Evolutionary conservation across 2,888 invertebrate species (phyloP).

Genomic region (Limenitis camilla): DNA sequence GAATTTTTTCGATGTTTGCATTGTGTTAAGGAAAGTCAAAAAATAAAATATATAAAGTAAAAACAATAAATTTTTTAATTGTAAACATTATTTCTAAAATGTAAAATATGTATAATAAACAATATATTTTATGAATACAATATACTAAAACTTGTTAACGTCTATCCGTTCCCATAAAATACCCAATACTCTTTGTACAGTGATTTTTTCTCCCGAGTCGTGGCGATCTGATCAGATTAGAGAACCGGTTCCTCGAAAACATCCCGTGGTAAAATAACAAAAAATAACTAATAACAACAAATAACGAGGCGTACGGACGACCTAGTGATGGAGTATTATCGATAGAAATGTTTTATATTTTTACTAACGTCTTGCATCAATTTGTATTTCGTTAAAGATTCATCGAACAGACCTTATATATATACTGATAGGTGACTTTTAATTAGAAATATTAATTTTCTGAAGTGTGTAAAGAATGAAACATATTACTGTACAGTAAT

Average conservation of each 20-base stretch:
- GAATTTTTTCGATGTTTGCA: too few relatives aligned
- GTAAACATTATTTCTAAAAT: neutral
- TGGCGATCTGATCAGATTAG: slow-evolving; percentile 70
- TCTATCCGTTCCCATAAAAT: slow-evolving; percentile 22
- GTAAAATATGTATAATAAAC: neutral
- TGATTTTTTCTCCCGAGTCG: slow-evolving; percentile 41
- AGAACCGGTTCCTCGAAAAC: slow-evolving; percentile 66
- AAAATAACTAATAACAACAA: slow-evolving; percentile 73
- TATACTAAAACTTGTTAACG: slow-evolving; percentile 13
- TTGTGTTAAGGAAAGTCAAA: too few relatives aligned
- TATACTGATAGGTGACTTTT: too few relatives aligned
- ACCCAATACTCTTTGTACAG: slow-evolving; percentile 30
- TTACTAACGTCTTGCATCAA: neutral
- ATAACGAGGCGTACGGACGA: slow-evolving; percentile 62
- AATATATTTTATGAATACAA: neutral
- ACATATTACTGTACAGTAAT: too few relatives aligned
- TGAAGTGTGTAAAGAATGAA: too few relatives aligned
- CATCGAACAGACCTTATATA: too few relatives aligned
- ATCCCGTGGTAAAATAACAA: slow-evolving; percentile 51
- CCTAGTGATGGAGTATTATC: slow-evolving; percentile 39
- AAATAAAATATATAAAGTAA: too few relatives aligned
- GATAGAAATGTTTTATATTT: slow-evolving; percentile 31
- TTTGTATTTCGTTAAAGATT: too few relatives aligned
- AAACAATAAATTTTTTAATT: neutral
- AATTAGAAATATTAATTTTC: too few relatives aligned